phyloP scores from a whole-genome alignment of 2,797 vertebrate species.

The Ptychadena robeensis region DNA sequence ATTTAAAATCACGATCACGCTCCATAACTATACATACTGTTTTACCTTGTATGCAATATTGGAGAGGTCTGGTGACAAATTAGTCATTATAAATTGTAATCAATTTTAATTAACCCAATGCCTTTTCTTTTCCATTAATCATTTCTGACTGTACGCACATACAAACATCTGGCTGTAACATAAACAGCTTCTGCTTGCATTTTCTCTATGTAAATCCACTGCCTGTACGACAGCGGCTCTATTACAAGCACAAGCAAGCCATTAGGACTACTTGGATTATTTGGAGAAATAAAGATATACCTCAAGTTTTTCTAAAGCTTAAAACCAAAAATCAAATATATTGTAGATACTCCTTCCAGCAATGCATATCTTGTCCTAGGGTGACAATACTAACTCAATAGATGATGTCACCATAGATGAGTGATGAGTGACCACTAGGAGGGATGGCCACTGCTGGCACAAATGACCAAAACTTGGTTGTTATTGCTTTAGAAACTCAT shows the following conservation, averaged over 20 bases:
- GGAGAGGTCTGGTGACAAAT: slow-evolving; percentile 49
- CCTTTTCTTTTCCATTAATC: slow-evolving; percentile 53
- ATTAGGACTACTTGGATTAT: not conserved
- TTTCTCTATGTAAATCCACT: slow-evolving; percentile 24
- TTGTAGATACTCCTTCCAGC: too few species aligned
- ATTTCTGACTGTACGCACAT: slow-evolving; percentile 39
- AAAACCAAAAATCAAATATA: too few species aligned
- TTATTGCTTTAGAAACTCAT: too few species aligned
- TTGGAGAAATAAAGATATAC: not conserved
- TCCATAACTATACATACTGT: not conserved
- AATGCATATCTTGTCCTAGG: too few species aligned
- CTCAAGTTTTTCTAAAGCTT: too few species aligned
- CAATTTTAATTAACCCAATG: slow-evolving; percentile 56
- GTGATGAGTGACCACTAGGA: too few species aligned
- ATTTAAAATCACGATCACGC: not conserved
- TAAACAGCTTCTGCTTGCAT: slow-evolving; percentile 28
- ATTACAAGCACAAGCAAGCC: not conserved
- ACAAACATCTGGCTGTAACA: slow-evolving; percentile 43
- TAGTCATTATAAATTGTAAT: slow-evolving; percentile 49
- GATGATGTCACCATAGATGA: too few species aligned
- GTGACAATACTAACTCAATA: too few species aligned
- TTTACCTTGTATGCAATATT: slow-evolving; percentile 34
- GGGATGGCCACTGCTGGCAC: too few species aligned
- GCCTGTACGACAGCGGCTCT: not conserved
- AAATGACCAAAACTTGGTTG: too few species aligned